Conservation (phyloP, 2,797 vertebrate species). For the Microctenopoma steveboyesi region DNA sequence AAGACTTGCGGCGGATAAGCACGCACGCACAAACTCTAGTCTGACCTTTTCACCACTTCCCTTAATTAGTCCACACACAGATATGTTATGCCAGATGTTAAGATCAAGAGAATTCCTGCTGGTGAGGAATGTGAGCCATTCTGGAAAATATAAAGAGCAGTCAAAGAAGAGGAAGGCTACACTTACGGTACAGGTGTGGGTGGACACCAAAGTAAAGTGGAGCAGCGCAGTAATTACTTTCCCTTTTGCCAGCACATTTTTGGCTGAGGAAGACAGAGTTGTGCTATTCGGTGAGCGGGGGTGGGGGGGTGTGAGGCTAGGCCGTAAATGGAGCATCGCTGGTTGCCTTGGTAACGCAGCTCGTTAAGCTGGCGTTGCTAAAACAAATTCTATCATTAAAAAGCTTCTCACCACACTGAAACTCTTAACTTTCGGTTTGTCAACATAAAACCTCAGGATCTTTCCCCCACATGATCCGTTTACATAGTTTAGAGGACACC, state of each 20-base stretch:
- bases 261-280: background rate
- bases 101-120: slow-evolving; percentile 73
- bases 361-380: too few relatives aligned
- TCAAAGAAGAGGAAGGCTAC: slow-evolving; percentile 39
- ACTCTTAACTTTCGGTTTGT: too few relatives aligned
- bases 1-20: slow-evolving; percentile 27
- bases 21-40: slow-evolving; percentile 18
- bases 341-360: slow-evolving; percentile 26
- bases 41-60: slow-evolving; percentile 71
- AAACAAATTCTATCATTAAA: background rate
- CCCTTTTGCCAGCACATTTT: slow-evolving; percentile 39
- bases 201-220: slow-evolving; percentile 42
- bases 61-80: slow-evolving; percentile 63
- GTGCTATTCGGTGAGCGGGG: too few relatives aligned
- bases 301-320: background rate
- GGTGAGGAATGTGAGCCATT: slow-evolving; percentile 69
- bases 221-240: slow-evolving; percentile 44
- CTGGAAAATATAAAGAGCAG: slow-evolving; percentile 66
- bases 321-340: slow-evolving; percentile 10
- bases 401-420: background rate
- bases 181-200: slow-evolving; percentile 60
- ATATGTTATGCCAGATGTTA: slow-evolving; percentile 72
- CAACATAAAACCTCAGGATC: too few relatives aligned
- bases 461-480: too few relatives aligned
- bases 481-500: too few relatives aligned